Base-by-base conservation (phyloP, 2,797 vertebrate genomes). In the Steatocranus sp. region DNA sequence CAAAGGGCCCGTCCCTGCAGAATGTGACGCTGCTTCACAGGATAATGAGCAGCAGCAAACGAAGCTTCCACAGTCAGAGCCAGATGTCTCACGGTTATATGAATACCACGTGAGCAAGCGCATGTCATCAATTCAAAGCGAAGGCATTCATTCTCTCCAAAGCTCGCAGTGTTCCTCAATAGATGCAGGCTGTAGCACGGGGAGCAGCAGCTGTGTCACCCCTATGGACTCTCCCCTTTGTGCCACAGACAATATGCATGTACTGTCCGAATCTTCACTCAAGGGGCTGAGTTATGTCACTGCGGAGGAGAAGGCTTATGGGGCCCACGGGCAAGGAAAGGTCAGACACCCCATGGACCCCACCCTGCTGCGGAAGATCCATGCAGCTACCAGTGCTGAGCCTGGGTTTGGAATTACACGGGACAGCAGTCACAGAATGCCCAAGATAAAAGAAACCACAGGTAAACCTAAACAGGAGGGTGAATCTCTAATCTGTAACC, bases 361-460 rank as follows among this genome's bases (percentile, higher is more conserved):
- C 2, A 95, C 96, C 63, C 96, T 97, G 92, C 96, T 97, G 61
- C 96, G 97, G 90, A 97, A 97, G 96, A 96, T 97, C 95, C 97
- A 98, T 51, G 96, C 97, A 82, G 91, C 97, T 73, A 94, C 97
- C 86, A 97, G 97, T 79, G 94, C 97, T 9, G 98, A 99, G 76
- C 96, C 97, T 4, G 89, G 97, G 25, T 97, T 97, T 1, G 96
- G 96, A 84, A 96, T 96, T 34, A 94, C 97, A 91, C 96, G 97
- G 90, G 98, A 99, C 4, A 96, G 97, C 88, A 95, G 97, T 92
- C 98, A 99, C 93, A 97, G 98, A 88, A 96, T 98, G 92, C 96
- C 98, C 94, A 99, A 99, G 95, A 99, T 99, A 88, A 99, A 99
- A 95, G 99, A 99, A 98, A 99, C 99, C 95, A 99, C 99, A 99